Conservation (phyloP, 2,888 invertebrate genomes). For the Cephus sareptanus region DNA sequence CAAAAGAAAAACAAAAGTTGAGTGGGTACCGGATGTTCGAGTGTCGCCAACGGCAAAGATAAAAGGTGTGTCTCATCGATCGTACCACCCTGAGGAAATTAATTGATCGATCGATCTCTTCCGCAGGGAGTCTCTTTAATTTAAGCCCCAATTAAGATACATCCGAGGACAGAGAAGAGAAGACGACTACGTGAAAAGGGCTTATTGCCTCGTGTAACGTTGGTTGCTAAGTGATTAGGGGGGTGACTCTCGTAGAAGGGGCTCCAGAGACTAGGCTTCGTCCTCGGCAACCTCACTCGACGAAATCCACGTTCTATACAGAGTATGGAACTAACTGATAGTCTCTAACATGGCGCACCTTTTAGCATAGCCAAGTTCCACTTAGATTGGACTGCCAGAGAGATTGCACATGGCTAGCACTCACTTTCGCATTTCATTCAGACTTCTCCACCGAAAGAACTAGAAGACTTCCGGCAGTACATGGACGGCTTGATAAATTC, state of each 20-base stretch:
- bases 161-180: neutral
- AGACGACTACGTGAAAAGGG: neutral
- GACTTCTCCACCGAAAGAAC: neutral
- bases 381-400: neutral
- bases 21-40: neutral
- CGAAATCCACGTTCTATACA: neutral
- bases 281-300: neutral
- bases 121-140: neutral
- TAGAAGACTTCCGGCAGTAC: neutral
- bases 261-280: neutral
- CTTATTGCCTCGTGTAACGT: neutral
- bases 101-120: neutral
- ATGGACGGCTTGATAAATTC: neutral
- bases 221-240: slow-evolving; percentile 4
- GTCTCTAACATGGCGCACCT: neutral
- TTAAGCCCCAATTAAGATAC: neutral
- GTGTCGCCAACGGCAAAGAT: neutral
- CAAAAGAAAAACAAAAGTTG: neutral
- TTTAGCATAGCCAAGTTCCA: neutral
- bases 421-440: neutral
- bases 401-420: neutral
- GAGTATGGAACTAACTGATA: neutral
- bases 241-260: neutral
- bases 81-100: neutral
- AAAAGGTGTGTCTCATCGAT: neutral